phyloP scores from a whole-genome alignment of 2,888 invertebrate species.

The Biston stratarius region DNA sequence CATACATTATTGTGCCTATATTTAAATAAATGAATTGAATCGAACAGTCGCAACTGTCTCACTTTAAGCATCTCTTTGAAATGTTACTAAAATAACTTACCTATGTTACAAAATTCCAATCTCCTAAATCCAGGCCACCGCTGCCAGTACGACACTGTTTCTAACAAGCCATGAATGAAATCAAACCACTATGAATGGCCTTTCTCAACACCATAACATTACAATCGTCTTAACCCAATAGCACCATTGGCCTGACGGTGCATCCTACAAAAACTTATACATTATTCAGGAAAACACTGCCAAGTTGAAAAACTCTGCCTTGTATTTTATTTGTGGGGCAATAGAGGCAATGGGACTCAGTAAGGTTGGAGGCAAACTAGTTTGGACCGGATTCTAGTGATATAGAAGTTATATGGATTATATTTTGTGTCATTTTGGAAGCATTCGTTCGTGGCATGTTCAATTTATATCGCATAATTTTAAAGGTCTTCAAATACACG shows the following conservation, averaged over 20 bases:
- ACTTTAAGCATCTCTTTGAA: background rate
- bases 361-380: slow-evolving; percentile 39
- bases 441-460: background rate
- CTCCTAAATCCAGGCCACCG: slow-evolving; percentile 15
- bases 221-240: slow-evolving; percentile 34
- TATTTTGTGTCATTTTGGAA: slow-evolving; percentile 28
- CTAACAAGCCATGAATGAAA: slow-evolving; percentile 26
- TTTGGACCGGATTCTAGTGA: slow-evolving; percentile 48
- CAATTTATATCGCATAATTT: background rate
- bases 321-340: slow-evolving; percentile 2
- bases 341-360: slow-evolving; percentile 29
- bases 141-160: slow-evolving; percentile 18
- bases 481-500: background rate
- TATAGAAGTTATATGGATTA: slow-evolving; percentile 19
- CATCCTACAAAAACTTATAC: slow-evolving; percentile 48
- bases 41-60: background rate
- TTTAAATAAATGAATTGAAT: too few relatives aligned
- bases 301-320: slow-evolving; percentile 18
- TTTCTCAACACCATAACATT: slow-evolving; percentile 17
- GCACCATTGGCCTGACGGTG: slow-evolving; percentile 33
- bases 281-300: slow-evolving; percentile 39
- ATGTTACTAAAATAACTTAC: background rate
- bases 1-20: too few relatives aligned
- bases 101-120: slow-evolving; percentile 2
- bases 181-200: slow-evolving; percentile 20